phyloP scores from a whole-genome alignment of 1,140 invertebrate species.

The Marisa cornuarietis region DNA sequence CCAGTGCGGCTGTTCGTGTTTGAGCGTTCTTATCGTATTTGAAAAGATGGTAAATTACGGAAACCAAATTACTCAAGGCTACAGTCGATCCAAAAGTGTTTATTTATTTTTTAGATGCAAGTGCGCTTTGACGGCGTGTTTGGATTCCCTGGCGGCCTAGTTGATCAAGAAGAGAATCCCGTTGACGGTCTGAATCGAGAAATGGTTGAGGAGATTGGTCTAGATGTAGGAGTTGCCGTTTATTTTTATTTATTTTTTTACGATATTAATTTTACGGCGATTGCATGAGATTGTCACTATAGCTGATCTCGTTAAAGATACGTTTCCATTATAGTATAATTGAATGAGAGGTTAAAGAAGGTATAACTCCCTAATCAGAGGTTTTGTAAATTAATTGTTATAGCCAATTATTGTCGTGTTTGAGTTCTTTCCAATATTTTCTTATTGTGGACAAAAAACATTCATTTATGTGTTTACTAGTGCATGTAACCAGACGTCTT shows the following conservation, averaged over 20 bases:
- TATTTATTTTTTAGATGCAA: slow-evolving; percentile 68
- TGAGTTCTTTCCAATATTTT: too few species aligned
- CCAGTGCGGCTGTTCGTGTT: neutral
- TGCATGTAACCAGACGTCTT: too few species aligned
- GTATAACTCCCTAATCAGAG: too few species aligned
- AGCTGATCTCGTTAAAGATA: too few species aligned
- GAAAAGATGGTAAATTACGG: neutral
- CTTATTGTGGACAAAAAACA: too few species aligned
- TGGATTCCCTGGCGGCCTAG: slow-evolving; percentile 72
- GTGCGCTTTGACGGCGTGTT: slow-evolving; percentile 72
- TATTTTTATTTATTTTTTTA: neutral
- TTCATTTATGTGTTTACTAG: too few species aligned
- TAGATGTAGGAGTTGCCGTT: slow-evolving; percentile 47
- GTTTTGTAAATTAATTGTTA: too few species aligned
- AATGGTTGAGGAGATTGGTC: slow-evolving; percentile 70
- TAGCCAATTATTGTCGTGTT: too few species aligned
- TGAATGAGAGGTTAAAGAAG: too few species aligned
- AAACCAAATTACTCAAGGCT: neutral
- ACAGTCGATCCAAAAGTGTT: slow-evolving; percentile 11
- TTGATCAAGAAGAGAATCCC: slow-evolving; percentile 67
- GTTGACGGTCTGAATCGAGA: slow-evolving; percentile 69
- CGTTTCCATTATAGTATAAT: too few species aligned
- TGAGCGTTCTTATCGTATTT: too few species aligned
- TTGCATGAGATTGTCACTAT: too few species aligned
- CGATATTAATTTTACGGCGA: neutral